phyloP scores from a whole-genome alignment of 2,113 vertebrate species.

The Willisornis vidua region DNA sequence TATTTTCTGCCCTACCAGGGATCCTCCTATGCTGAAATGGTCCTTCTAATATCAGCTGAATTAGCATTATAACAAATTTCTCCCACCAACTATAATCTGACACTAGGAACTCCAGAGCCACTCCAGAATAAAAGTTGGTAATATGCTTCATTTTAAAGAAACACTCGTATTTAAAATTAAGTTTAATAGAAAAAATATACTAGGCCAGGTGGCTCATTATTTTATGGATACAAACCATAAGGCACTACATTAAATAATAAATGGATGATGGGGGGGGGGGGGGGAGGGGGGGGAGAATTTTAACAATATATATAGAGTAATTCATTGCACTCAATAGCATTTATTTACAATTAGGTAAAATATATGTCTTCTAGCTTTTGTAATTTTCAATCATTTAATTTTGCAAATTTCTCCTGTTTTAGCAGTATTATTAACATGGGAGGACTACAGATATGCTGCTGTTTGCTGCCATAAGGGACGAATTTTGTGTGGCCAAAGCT shows the following conservation, averaged over 20 bases:
- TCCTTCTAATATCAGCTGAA: background rate
- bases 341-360: background rate
- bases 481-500: too few species aligned
- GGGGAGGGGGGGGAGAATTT: background rate
- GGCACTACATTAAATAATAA: background rate
- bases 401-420: background rate
- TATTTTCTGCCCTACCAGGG: background rate
- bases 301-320: background rate
- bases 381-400: background rate
- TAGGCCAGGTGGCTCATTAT: background rate
- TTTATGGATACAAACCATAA: background rate
- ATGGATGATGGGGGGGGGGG: background rate
- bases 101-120: rapidly evolving
- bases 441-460: background rate
- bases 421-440: background rate
- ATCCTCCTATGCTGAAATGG: background rate
- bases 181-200: background rate
- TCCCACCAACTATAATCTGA: background rate
- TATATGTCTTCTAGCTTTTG: background rate
- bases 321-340: background rate
- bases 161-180: background rate
- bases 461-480: background rate
- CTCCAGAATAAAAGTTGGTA: background rate
- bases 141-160: background rate
- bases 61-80: background rate